Evolutionary conservation across 1,140 invertebrate genomes (phyloP).

Genomic region (Lordiphosa collinella): DNA sequence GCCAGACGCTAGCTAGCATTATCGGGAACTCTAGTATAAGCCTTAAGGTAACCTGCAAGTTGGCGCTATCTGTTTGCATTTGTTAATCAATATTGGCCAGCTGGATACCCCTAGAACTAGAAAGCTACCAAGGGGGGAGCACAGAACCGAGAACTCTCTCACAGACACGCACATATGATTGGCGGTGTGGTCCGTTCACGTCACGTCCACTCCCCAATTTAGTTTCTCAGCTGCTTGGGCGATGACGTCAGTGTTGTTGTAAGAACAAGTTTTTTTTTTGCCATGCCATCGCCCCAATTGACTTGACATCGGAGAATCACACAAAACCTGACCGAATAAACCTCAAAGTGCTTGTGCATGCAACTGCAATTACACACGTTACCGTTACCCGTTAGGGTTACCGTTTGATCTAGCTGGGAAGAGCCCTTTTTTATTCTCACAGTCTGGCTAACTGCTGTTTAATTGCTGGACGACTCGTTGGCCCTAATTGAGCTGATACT

Average conservation of each 20-base stretch:
- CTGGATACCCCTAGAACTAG: slow-evolving; percentile 18
- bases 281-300: slow-evolving; percentile 19
- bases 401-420: slow-evolving; percentile 34
- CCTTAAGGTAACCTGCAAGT: slow-evolving; percentile 22
- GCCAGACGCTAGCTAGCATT: slow-evolving; percentile 15
- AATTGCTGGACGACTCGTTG: slow-evolving; percentile 21
- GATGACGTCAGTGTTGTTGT: slow-evolving; percentile 75
- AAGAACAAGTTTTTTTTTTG: slow-evolving; percentile 61
- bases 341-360: slow-evolving; percentile 58
- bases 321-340: slow-evolving; percentile 61
- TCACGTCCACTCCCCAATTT: slow-evolving; percentile 67
- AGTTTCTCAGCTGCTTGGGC: slow-evolving; percentile 58
- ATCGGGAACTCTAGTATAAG: slow-evolving; percentile 32
- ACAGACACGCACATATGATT: slow-evolving; percentile 45
- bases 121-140: neutral
- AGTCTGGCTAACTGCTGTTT: neutral
- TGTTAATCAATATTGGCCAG: slow-evolving; percentile 66
- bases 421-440: slow-evolving; percentile 2
- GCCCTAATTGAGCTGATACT: slow-evolving; percentile 60
- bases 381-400: slow-evolving; percentile 57
- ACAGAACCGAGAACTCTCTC: slow-evolving; percentile 8
- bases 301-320: slow-evolving; percentile 11
- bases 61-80: slow-evolving; percentile 14
- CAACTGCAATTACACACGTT: slow-evolving; percentile 69
- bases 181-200: slow-evolving; percentile 19